Evolutionary conservation across 2,113 vertebrate species (phyloP).

Genomic region (Oreamnos americanus): DNA sequence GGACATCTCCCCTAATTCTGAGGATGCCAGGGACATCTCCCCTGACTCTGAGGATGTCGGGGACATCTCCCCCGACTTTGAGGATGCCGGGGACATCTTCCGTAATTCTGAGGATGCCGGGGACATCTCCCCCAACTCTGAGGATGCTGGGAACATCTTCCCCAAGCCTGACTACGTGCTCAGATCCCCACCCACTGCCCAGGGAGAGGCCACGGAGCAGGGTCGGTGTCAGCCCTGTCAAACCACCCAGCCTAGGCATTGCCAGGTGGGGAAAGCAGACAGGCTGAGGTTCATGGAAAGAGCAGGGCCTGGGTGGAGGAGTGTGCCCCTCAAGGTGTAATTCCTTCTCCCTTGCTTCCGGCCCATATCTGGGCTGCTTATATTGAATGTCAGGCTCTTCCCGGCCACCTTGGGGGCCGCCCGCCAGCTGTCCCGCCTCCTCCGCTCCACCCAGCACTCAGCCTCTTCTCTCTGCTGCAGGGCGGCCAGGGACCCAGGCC

Average conservation of each 20-base stretch:
- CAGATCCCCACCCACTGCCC: background rate
- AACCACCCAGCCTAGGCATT: background rate
- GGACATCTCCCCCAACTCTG: background rate
- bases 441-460: background rate
- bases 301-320: background rate
- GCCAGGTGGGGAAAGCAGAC: background rate
- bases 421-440: too few relatives aligned
- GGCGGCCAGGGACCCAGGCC: background rate
- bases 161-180: background rate
- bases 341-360: background rate
- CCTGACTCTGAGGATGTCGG: accelerated
- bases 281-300: background rate
- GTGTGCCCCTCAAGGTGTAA: background rate
- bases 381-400: background rate
- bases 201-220: background rate
- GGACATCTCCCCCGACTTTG: too few relatives aligned
- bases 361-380: background rate
- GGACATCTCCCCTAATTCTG: background rate
- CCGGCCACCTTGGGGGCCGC: background rate
- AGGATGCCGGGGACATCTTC: background rate
- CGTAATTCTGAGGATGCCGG: too few relatives aligned
- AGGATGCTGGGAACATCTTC: background rate
- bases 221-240: background rate
- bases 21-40: background rate
- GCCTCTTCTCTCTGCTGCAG: background rate